Evolutionary conservation across 2,113 vertebrate species (phyloP), one percentile per base, ranked within the genome.

Genomic region (Leptodactylus fuscus): DNA sequence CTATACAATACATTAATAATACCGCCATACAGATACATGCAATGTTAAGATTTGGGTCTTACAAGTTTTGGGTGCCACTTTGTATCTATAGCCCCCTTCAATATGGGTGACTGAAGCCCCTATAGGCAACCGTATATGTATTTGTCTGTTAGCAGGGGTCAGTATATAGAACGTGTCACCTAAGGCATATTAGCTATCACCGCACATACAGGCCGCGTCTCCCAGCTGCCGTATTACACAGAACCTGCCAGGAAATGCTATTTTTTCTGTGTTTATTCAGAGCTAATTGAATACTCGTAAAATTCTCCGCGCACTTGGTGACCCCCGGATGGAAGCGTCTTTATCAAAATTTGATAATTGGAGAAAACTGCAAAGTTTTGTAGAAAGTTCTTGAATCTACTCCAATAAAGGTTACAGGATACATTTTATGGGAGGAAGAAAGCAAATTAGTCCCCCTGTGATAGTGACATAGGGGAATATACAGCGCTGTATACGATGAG

Each of bases 221-320:
- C n/a, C 44, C 71, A 75, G 71, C 71, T 75, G 70, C 41, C 24
- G 70, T n/a, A 44, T 44, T 44, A 44, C 9, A 34, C 8, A 12
- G 24, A 18, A 29, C 5, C 15, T 48, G 41, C 60, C n/a, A 67
- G 58, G 2, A 67, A 24, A 7, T 11, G 10, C 27, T 58, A 69
- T 29, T 65, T 65, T 27, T 15, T n/a, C 41, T 22, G 41, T 65
- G 78, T 81, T 65, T 65, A 38, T n/a, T n/a, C 78, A 81, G 58
- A 41, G 36, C 58, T 67, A 67, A 81, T 34, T 49, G n/a, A 67
- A 32, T 67, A 18, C 13, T n/a, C 24, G 5, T 65, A 46, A 67
- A 36, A 65, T 67, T 20, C 7, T 62, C 36, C 4, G 12, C 18
- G 77, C 77, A 0, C 77, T 22, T 60, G n/a, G 1, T 29, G 55